A percentile compares a stretch with the other conserved stretches of the same genome.
These are phyloP conservation scores for Parazoanthus darwini DNA, from an alignment of 92 coral and sea anemone species.

Conservation along the genomic window DNA sequence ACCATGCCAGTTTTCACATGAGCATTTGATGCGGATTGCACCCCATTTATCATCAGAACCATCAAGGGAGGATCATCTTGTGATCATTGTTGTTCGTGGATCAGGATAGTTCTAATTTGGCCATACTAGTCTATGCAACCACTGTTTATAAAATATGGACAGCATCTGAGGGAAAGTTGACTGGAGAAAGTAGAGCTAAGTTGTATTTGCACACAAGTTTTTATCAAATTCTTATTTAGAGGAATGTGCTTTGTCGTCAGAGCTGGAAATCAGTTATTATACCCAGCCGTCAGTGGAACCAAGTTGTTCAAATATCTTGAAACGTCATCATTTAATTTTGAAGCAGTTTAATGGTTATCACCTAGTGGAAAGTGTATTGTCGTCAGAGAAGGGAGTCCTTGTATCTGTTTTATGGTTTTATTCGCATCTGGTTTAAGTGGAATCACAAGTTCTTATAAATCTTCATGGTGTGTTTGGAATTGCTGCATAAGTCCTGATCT, in stretches of 20 bases:
- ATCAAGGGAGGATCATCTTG: constrained; percentile 98
- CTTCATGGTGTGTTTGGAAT: constrained; percentile 28
- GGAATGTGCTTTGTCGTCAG: constrained; percentile 34
- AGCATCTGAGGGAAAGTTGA: constrained; percentile 19
- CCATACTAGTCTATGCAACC: constrained; percentile 23
- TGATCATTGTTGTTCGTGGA: constrained; percentile 98
- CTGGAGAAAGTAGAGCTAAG: constrained; percentile 37
- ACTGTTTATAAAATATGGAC: constrained; percentile 39
- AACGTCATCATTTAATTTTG: constrained; percentile 11
- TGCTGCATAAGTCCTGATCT: constrained; percentile 35
- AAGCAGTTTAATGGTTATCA: constrained; percentile 13
- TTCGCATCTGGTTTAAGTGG: constrained; percentile 37
- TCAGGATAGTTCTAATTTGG: constrained; percentile 51
- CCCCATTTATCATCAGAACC: constrained; percentile 99
- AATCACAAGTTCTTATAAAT: neutral
- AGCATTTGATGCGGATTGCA: constrained; percentile 97
- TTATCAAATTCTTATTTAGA: constrained; percentile 32
- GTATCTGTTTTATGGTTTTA: constrained; percentile 37
- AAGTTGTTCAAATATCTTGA: constrained; percentile 28
- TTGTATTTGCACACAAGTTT: constrained; percentile 38
- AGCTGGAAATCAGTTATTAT: constrained; percentile 32
- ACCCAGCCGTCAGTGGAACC: constrained; percentile 13
- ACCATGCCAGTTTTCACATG: constrained; percentile 99
- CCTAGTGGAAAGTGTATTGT: constrained; percentile 35
- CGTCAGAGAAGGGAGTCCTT: constrained; percentile 43